phyloP scores from a whole-genome alignment of 2,888 invertebrate species.

The Lamproptera curius region DNA sequence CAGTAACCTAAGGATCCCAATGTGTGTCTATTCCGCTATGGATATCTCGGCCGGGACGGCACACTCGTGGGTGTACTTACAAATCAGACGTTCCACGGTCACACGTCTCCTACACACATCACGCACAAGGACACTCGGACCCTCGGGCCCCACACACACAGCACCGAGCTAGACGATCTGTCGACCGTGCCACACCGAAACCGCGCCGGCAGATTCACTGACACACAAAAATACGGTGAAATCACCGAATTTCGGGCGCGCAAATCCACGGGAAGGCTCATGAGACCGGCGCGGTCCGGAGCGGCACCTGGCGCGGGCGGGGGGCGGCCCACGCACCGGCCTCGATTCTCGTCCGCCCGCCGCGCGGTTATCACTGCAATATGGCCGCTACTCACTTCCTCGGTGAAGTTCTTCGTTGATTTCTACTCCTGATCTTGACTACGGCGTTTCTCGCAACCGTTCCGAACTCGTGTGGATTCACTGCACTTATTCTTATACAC shows the following conservation, averaged over 20 bases:
- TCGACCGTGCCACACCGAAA: slow-evolving; percentile 55
- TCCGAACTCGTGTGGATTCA: slow-evolving; percentile 78
- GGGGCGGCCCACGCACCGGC: slow-evolving; percentile 79
- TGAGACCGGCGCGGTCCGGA: slow-evolving; percentile 81
- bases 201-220: slow-evolving; percentile 69
- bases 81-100: slow-evolving; percentile 68
- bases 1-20: slow-evolving; percentile 1
- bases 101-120: slow-evolving; percentile 70
- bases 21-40: slow-evolving; percentile 21
- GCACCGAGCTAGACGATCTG: slow-evolving; percentile 54
- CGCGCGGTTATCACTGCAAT: slow-evolving; percentile 79
- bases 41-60: slow-evolving; percentile 45
- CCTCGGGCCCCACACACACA: slow-evolving; percentile 66
- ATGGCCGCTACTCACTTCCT: slow-evolving; percentile 79
- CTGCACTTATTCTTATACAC: slow-evolving; percentile 79
- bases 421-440: slow-evolving; percentile 77
- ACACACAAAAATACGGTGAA: slow-evolving; percentile 66
- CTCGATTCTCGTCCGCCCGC: slow-evolving; percentile 79
- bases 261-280: slow-evolving; percentile 78
- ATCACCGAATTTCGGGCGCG: slow-evolving; percentile 74
- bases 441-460: slow-evolving; percentile 74
- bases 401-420: slow-evolving; percentile 78
- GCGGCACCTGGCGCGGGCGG: slow-evolving; percentile 77
- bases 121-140: slow-evolving; percentile 71
- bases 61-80: slow-evolving; percentile 57